Evolutionary conservation across 2,888 invertebrate genomes (phyloP).

Genomic region (Apamea crenata): DNA sequence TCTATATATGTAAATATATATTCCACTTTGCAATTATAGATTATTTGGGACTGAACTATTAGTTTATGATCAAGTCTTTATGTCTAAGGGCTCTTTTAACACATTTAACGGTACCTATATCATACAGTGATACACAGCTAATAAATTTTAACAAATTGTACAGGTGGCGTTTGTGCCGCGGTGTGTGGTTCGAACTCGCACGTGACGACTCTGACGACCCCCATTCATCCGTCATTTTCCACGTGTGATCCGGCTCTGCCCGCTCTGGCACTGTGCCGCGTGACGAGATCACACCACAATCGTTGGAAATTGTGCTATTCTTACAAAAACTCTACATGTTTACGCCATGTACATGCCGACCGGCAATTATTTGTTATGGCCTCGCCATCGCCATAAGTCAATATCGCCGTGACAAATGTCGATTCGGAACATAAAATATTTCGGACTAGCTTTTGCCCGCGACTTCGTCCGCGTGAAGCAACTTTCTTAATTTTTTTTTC

Average conservation of each 20-base stretch:
- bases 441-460: too few species aligned
- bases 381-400: constrained; percentile 24
- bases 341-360: constrained; percentile 47
- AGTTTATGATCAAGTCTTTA: constrained; percentile 5
- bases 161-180: constrained; percentile 54
- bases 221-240: constrained; percentile 87
- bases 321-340: constrained; percentile 67
- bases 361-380: constrained; percentile 46
- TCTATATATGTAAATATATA: too few species aligned
- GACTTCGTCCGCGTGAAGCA: too few species aligned
- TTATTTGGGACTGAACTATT: neutral
- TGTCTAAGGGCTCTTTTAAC: constrained; percentile 11
- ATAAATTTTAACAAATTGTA: constrained; percentile 54
- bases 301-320: constrained; percentile 73
- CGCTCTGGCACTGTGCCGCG: constrained; percentile 86
- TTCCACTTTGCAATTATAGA: neutral
- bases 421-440: constrained; percentile 39
- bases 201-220: constrained; percentile 78
- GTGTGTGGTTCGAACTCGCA: constrained; percentile 68
- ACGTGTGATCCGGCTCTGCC: constrained; percentile 79
- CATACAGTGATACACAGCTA: constrained; percentile 28
- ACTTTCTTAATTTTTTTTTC: too few species aligned
- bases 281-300: constrained; percentile 81
- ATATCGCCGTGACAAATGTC: constrained; percentile 30
- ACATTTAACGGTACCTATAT: constrained; percentile 22